These are phyloP conservation scores for Callospermophilus lateralis DNA, from an alignment of 2,113 vertebrate species.

Conservation along the genomic window DNA sequence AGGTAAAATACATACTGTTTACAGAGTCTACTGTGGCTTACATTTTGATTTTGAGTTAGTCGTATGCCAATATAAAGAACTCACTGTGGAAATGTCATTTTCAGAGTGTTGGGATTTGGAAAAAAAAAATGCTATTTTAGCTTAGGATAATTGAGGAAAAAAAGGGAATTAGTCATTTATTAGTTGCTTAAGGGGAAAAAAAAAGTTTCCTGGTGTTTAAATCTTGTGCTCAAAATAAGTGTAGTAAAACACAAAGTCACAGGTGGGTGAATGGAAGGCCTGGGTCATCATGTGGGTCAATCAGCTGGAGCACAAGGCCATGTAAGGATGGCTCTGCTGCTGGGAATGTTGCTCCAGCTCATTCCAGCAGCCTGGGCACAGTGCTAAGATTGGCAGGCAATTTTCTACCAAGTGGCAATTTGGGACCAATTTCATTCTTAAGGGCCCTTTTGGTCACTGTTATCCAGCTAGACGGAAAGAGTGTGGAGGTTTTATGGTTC, in stretches of 20 bases:
- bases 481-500: neutral
- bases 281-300: neutral
- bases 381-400: neutral
- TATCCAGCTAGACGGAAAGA: neutral
- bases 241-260: neutral
- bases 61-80: neutral
- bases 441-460: neutral
- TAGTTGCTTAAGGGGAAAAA: neutral
- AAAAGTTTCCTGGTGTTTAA: neutral
- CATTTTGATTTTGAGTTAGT: constrained; percentile 19
- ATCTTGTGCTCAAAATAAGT: neutral
- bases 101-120: neutral
- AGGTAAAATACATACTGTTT: neutral
- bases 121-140: neutral
- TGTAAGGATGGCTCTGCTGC: neutral
- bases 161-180: neutral
- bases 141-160: neutral
- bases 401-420: neutral
- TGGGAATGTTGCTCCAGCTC: neutral
- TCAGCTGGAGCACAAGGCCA: neutral
- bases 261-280: neutral
- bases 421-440: neutral
- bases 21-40: neutral
- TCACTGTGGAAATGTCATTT: neutral
- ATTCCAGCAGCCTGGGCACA: accelerated